Base-by-base conservation (phyloP, 2,797 vertebrate genomes). In the Acropternis orthonyx region DNA sequence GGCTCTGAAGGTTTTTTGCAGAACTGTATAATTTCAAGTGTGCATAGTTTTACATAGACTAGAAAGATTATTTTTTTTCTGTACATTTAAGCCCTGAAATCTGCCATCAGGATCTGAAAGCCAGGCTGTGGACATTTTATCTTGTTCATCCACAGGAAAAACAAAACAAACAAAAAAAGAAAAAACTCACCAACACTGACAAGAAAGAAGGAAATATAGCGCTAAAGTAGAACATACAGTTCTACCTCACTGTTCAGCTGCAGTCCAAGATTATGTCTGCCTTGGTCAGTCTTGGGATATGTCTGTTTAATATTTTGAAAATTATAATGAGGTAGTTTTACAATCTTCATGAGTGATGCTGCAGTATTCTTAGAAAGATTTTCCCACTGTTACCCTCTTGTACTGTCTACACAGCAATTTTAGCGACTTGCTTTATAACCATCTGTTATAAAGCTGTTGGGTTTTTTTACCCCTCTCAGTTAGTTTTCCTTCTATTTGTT, bases 71-170 rank as follows among this genome's bases (percentile, higher is more conserved):
- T 67, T 21, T 23, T 21, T 28, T 62, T 66, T 28, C 32, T 4
- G 0, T 63, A 22, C 0, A 0, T 13, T 85, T 48, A 55, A 46
- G 27, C 14, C 10, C 34, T 86, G 36, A 11, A 44, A 6, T 86
- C 44, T 86, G 24, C 63, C 34, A 16, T 36, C 37, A 88, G 62
- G 22, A 58, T 32, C 46, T 85, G 68, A 77, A 93, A 93, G 19
- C 17, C 30, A 75, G n/a, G 30, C 30, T 62, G 12, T 63, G 76
- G 36, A 13, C 14, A 12, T 83, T 43, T 37, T 66, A 12, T 74
- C 46, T 55, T 88, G n/a, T 49, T 56, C 17, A 32, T 79, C 37
- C 69, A 37, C 20, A 43, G 46, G 36, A 72, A 39, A 43, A 89
- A 15, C 10, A 78, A 68, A 85, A 36, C 11, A 66, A 74, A 10